These are phyloP conservation scores for Serinus canaria DNA, from an alignment of 2,113 vertebrate genomes.

Conservation along the genomic window DNA sequence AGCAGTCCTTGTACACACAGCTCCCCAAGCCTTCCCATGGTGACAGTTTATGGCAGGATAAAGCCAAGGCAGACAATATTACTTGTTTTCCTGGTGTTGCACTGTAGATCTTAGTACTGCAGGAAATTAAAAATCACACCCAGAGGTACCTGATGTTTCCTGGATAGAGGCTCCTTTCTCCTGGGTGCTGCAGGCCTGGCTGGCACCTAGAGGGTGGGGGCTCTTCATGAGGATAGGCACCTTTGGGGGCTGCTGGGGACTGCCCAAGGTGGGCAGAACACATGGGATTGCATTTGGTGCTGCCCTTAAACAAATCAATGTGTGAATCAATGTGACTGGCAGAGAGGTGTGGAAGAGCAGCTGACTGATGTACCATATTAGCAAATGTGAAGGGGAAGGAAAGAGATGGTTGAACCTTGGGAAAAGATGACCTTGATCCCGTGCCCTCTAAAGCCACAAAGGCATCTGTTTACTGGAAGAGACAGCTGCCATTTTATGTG, in stretches of 20 bases:
- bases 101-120: background rate
- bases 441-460: background rate
- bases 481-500: slow-evolving; percentile 27
- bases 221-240: background rate
- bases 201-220: background rate
- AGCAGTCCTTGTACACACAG: background rate
- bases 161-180: background rate
- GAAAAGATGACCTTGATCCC: background rate
- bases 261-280: background rate
- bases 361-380: background rate
- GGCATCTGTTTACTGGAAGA: slow-evolving; percentile 3
- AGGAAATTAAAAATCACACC: background rate
- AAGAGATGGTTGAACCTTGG: background rate
- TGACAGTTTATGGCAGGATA: background rate
- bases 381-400: background rate
- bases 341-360: background rate
- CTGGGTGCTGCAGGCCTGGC: background rate
- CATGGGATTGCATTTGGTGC: background rate
- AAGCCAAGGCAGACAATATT: background rate
- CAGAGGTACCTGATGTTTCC: background rate
- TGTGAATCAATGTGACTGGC: background rate
- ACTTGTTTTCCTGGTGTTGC: background rate
- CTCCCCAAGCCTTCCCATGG: background rate
- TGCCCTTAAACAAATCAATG: background rate
- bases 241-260: background rate